phyloP scores from a whole-genome alignment of 2,113 vertebrate genomes.

The Arvicanthis niloticus region DNA sequence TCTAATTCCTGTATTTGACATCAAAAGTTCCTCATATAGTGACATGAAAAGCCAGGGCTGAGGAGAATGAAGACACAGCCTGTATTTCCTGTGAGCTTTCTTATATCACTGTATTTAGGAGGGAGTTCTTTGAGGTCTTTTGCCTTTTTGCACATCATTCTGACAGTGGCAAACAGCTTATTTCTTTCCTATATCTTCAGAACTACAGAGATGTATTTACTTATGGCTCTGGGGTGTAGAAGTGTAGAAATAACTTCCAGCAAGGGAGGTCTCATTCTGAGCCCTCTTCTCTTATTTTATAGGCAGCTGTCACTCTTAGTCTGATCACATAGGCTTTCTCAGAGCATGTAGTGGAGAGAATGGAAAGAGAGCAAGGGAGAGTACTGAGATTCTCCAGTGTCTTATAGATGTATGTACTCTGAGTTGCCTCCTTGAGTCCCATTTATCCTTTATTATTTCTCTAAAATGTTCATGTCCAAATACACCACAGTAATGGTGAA shows the following conservation, averaged over 20 bases:
- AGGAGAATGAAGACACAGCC: not conserved
- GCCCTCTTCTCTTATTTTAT: not conserved
- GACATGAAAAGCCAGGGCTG: not conserved
- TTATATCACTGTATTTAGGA: not conserved
- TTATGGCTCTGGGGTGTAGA: not conserved
- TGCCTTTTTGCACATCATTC: not conserved
- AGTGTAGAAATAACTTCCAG: not conserved
- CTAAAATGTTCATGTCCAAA: not conserved
- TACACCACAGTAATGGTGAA: not conserved
- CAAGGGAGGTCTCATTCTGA: not conserved
- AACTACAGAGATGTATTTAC: not conserved
- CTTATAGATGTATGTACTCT: not conserved
- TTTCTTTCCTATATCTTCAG: not conserved
- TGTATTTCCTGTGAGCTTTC: not conserved
- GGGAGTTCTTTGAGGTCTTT: not conserved
- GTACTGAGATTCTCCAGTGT: not conserved
- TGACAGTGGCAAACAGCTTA: not conserved
- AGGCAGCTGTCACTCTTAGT: not conserved
- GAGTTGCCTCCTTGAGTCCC: fast-evolving
- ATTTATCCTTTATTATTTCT: not conserved
- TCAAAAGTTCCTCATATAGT: not conserved
- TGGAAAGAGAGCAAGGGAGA: not conserved
- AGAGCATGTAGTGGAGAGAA: not conserved
- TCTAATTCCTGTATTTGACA: not conserved
- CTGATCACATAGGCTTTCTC: not conserved